Evolutionary conservation across 2,888 invertebrate species (phyloP), one percentile per base, ranked within the genome.

Genomic region (Apamea crenata): DNA sequence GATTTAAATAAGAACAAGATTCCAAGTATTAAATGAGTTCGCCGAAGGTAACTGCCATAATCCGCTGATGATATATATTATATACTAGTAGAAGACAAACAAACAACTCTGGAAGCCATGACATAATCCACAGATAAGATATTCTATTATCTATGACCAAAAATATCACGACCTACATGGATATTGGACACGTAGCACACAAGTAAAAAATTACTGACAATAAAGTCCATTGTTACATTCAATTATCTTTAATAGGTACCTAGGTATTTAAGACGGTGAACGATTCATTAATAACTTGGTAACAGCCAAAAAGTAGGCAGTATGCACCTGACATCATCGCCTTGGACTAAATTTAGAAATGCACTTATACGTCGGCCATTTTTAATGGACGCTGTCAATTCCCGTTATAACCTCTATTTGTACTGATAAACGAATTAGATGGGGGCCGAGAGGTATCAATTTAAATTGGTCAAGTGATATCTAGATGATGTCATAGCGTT

Each of bases 261-360:
- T 68, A 56, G 56, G 25, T 25, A 77, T 74, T 76, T 65, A 84
- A 36, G 53, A 59, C 75, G 71, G 76, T 29, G 44, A 83, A 50
- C 74, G 61, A 78, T 77, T 72, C 16, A 80, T 82, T 81, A 74
- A 80, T 77, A 82, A 83, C 77, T 77, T 78, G 40, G 78, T 66
- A 84, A 87, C 85, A 84, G 77, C 77, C 78, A 81, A 77, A 85
- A 79, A 71, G 61, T 86, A 87, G 81, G 77, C 78, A 82, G 18
- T 61, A 67, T 50, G 47, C 86, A 92, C 88, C 89, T 95, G 94
- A 95, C 94, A 94, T 96, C 95, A 95, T 89, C 89, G 90, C 92
- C 92, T 93, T 90, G 91, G 71, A 87, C 93, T 96, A 96, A 94
- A 94, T 94, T 92, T 96, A 96, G 95, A 94, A 94, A 93, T 96